Base-by-base conservation (phyloP, 2,888 invertebrate genomes). In the Ochlodes sylvanus region DNA sequence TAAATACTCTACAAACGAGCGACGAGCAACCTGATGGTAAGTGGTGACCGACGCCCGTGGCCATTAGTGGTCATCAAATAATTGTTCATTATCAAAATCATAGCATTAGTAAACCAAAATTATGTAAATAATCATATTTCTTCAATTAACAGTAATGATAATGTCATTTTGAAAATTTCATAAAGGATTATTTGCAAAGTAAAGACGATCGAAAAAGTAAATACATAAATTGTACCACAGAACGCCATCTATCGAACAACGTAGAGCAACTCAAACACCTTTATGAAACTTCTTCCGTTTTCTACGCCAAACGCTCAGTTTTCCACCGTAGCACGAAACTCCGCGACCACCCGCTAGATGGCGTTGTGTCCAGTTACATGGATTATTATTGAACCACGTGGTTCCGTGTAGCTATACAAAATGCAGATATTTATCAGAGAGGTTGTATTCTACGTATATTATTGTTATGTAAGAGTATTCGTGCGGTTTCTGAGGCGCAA, bases 381-480 rank as follows among this genome's bases (percentile, higher is more conserved):
- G 77, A 83, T 89, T 91, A 83, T 89, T 91, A 92, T 92, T 85
- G 91, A 92, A 92, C 90, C 87, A 91, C 90, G 89, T 91, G 91
- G 85, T 80, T 72, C 72, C 72, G 71, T 77, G 70, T 71, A 70
- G 71, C 67, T 75, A 72, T 75, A 74, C 77, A 75, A 72, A 66
- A 7, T 10, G 10, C 17, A 62, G 75, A 77, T 83, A 82, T 85
- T 82, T 82, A 83, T 85, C 81, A 84, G 77, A 80, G 81, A 84
- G 80, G 82, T 82, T 85, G 85, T 85, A 85, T 85, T 81, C 83
- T 79, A 87, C 83, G 87, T 86, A 90, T 90, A 90, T 90, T 88
- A 90, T 90, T 91, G 91, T 92, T 92, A 91, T 91, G 91, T 92
- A 91, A 91, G 88, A 79, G 84, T 86, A 85, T 89, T 88, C 87